These are phyloP conservation scores for Zaprionus obscuricornis DNA, from an alignment of 2,888 invertebrate genomes.

Conservation along the genomic window DNA sequence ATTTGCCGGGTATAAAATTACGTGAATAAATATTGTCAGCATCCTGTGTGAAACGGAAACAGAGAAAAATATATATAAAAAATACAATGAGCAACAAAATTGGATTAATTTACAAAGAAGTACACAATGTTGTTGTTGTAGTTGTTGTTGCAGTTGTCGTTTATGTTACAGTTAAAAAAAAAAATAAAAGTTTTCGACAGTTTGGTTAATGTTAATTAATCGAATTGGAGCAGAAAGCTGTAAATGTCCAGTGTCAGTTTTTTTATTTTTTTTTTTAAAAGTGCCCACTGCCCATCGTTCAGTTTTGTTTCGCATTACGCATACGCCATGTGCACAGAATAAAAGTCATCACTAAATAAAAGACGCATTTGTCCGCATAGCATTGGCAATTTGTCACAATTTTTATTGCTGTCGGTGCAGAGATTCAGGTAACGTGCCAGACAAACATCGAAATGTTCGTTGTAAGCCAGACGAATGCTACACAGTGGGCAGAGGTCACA, in stretches of 20 bases:
- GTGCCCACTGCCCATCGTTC: not conserved
- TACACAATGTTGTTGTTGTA: no score
- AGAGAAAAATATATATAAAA: no score
- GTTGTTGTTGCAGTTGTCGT: not conserved
- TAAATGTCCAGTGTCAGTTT: slow-evolving; percentile 14
- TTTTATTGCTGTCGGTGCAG: slow-evolving; percentile 56
- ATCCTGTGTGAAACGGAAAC: no score
- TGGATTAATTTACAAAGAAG: no score
- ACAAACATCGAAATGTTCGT: slow-evolving; percentile 50
- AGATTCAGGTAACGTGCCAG: slow-evolving; percentile 72
- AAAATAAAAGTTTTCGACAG: slow-evolving; percentile 19
- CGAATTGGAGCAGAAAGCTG: slow-evolving; percentile 31
- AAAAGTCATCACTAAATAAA: slow-evolving; percentile 67
- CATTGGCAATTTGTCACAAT: slow-evolving; percentile 75
- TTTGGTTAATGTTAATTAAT: slow-evolving; percentile 41
- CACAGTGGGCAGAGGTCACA: not conserved
- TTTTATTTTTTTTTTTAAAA: slow-evolving; percentile 1
- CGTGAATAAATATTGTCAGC: slow-evolving; percentile 75
- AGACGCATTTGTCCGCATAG: slow-evolving; percentile 55
- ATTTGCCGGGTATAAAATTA: slow-evolving; percentile 77
- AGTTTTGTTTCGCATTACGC: slow-evolving; percentile 45
- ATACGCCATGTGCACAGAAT: slow-evolving; percentile 62
- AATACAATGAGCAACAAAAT: no score
- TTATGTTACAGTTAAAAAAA: slow-evolving; percentile 11
- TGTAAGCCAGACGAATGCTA: slow-evolving; percentile 2